Percentiles rank a stretch among this genome's conserved stretches.
These are phyloP conservation scores for Rapana venosa DNA, from an alignment of 2,888 invertebrate species.

Conservation along the genomic window DNA sequence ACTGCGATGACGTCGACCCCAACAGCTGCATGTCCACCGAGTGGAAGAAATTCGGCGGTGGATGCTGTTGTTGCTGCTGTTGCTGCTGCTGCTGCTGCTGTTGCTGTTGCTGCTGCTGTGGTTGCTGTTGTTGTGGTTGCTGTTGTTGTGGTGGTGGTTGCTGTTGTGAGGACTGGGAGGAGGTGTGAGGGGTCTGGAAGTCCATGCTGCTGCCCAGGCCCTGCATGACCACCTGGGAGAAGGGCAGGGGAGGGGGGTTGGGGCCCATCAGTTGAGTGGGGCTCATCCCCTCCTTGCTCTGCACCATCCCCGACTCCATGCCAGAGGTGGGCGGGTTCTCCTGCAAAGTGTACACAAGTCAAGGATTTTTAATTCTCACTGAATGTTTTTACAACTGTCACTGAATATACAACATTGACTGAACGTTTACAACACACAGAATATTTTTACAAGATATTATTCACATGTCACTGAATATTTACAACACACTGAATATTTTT, in stretches of 20 bases:
- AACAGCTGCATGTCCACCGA: constrained; percentile 25
- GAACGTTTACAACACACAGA: no score
- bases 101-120: constrained; percentile 30
- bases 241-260: constrained; percentile 50
- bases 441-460: no score
- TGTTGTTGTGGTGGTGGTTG: constrained; percentile 82
- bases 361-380: no score
- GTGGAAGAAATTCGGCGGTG: constrained; percentile 42
- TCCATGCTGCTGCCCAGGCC: constrained; percentile 58
- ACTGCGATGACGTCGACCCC: not conserved
- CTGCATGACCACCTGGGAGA: constrained; percentile 61
- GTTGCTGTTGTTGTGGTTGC: not conserved
- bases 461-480: no score
- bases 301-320: constrained; percentile 46
- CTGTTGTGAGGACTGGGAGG: constrained; percentile 78
- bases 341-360: constrained; percentile 40
- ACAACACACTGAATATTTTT: no score
- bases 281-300: constrained; percentile 54
- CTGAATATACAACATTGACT: no score
- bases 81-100: constrained; percentile 29
- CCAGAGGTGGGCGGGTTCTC: constrained; percentile 54
- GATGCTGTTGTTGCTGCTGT: constrained; percentile 26
- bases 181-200: constrained; percentile 60
- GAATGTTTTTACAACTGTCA: no score
- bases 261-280: constrained; percentile 45